Evolutionary conservation across 1,140 invertebrate genomes (phyloP).

Genomic region (Prorops nasuta): DNA sequence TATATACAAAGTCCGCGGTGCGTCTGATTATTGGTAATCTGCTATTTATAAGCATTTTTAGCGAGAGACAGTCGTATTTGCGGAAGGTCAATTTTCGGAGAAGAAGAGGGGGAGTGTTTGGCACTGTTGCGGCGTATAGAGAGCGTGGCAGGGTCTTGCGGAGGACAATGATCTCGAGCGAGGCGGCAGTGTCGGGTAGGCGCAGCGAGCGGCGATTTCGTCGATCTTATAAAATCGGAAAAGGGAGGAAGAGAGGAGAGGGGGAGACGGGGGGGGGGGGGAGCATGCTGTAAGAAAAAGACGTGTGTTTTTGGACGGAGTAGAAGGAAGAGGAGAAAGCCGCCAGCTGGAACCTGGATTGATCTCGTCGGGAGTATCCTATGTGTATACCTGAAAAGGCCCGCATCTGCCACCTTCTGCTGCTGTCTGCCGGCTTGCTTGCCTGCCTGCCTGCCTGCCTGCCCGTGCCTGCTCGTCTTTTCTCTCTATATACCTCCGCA

Average conservation of each 20-base stretch:
- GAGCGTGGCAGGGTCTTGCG: conserved; percentile 23
- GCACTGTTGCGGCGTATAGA: background rate
- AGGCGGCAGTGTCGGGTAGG: background rate
- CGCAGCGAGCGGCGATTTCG: conserved; percentile 8
- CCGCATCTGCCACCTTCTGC: conserved; percentile 30
- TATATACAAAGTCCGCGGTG: no score
- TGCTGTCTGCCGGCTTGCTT: conserved; percentile 10
- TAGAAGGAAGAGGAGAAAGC: background rate
- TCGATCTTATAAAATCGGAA: conserved; percentile 13
- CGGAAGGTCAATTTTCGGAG: background rate
- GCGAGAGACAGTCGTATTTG: no score
- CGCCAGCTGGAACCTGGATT: background rate
- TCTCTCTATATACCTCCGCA: no score
- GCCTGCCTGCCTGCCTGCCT: background rate
- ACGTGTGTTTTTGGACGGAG: background rate
- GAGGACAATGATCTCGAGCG: conserved; percentile 28
- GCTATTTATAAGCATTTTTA: conserved; percentile 18
- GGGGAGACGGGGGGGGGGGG: conserved; percentile 4
- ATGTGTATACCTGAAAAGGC: conserved; percentile 9
- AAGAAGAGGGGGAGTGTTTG: background rate
- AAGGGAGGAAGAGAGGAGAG: conserved; percentile 5
- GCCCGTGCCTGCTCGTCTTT: no score
- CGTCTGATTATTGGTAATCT: conserved; percentile 9
- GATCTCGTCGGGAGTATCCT: background rate
- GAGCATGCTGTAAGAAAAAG: background rate